Conservation (phyloP, 2,113 vertebrate genomes). For the Geococcyx californianus region DNA sequence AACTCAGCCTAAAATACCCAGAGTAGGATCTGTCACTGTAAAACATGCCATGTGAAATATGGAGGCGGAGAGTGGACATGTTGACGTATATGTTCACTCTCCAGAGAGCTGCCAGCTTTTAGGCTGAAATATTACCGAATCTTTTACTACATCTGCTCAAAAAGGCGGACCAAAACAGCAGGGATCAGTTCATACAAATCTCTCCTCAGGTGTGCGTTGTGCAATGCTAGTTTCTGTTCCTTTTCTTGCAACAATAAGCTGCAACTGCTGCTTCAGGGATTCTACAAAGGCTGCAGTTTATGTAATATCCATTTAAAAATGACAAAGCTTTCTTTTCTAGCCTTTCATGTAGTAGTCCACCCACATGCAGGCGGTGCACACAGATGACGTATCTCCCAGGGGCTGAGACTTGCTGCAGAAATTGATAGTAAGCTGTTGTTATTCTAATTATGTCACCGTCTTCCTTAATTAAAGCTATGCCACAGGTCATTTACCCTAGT, state of each 20-base stretch:
- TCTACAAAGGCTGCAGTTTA: conserved; percentile 46
- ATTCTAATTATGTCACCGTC: conserved; percentile 53
- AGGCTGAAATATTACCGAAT: background rate
- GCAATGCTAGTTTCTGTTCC: conserved; percentile 52
- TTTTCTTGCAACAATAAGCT: conserved; percentile 16
- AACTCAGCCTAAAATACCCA: background rate
- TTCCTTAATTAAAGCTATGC: conserved; percentile 66
- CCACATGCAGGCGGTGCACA: conserved; percentile 42
- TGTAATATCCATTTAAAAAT: conserved; percentile 60
- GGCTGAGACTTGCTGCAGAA: conserved; percentile 48
- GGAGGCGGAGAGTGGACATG: background rate
- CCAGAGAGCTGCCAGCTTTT: background rate
- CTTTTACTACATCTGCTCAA: background rate
- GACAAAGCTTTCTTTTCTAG: conserved; percentile 60
- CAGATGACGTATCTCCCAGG: conserved; percentile 29
- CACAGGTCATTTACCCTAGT: conserved; percentile 58
- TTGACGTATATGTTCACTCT: background rate
- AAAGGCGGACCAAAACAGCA: background rate
- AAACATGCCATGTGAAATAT: background rate
- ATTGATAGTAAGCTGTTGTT: conserved; percentile 54
- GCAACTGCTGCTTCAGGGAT: conserved; percentile 59
- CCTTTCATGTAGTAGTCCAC: conserved; percentile 66
- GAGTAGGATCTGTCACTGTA: background rate
- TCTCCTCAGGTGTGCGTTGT: background rate
- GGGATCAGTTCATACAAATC: background rate